phyloP scores from a whole-genome alignment of 2,797 vertebrate genomes.

The Dicrostonyx torquatus region DNA sequence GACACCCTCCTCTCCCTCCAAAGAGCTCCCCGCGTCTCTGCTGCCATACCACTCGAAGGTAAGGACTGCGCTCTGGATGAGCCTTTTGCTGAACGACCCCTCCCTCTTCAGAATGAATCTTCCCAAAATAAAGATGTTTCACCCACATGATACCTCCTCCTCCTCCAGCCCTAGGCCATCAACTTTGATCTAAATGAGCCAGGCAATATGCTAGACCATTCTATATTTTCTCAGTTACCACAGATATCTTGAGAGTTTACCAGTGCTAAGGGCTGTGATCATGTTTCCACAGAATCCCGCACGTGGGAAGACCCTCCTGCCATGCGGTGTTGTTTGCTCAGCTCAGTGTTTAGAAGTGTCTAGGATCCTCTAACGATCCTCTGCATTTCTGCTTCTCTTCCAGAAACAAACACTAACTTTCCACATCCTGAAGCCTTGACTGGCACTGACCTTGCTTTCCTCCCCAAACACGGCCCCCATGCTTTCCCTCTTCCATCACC shows the following conservation, averaged over 20 bases:
- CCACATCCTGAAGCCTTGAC: background rate
- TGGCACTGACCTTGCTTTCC: background rate
- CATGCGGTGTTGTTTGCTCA: background rate
- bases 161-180: background rate
- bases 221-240: background rate
- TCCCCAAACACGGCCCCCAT: no score
- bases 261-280: background rate
- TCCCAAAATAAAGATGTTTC: background rate
- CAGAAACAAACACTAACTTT: background rate
- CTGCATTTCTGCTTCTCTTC: background rate
- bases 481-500: no score
- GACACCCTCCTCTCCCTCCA: background rate
- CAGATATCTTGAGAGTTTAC: background rate
- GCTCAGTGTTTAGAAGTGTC: background rate
- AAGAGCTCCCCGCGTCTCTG: background rate
- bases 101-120: background rate
- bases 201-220: background rate
- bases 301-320: background rate
- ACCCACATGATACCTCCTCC: background rate
- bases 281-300: background rate
- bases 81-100: no score
- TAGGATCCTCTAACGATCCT: background rate
- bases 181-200: background rate
- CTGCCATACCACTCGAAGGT: background rate
- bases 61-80: background rate